These are phyloP conservation scores for Botrylloides violaceus DNA, from an alignment of 23 tunicate species.

Conservation along the genomic window DNA sequence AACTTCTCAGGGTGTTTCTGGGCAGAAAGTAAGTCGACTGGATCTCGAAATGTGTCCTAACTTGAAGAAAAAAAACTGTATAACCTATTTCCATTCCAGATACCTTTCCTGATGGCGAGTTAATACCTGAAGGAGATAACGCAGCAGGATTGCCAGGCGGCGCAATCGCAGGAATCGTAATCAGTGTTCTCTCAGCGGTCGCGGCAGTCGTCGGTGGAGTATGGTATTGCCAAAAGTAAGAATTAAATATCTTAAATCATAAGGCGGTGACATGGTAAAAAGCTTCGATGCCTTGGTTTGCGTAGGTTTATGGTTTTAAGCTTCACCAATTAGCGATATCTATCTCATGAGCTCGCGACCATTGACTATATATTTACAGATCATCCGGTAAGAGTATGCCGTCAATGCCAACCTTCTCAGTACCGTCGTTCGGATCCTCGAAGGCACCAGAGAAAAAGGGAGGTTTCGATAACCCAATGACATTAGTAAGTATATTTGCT, in stretches of 20 bases:
- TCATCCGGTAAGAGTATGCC: slow-evolving; percentile 30
- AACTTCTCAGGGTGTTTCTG: slow-evolving; percentile 27
- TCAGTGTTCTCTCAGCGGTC: slow-evolving; percentile 41
- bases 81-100: slow-evolving; percentile 10
- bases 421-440: slow-evolving; percentile 16
- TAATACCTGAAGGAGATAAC: background rate
- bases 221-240: slow-evolving; percentile 2
- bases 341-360: too few species aligned
- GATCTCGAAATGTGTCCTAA: too few species aligned
- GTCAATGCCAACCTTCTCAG: slow-evolving; percentile 38
- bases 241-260: too few species aligned
- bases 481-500: slow-evolving; percentile 12
- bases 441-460: background rate
- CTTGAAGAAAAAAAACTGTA: too few species aligned
- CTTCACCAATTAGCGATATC: too few species aligned
- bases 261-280: too few species aligned
- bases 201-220: slow-evolving; percentile 33
- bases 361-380: too few species aligned
- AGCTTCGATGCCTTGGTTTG: too few species aligned
- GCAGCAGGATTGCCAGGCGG: slow-evolving; percentile 55
- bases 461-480: slow-evolving; percentile 83
- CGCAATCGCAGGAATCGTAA: slow-evolving; percentile 70
- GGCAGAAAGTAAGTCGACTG: slow-evolving; percentile 20
- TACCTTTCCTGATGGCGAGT: background rate
- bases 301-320: too few species aligned